Evolutionary conservation across 2,888 invertebrate species (phyloP).

Genomic region (Diarsia dahlii): DNA sequence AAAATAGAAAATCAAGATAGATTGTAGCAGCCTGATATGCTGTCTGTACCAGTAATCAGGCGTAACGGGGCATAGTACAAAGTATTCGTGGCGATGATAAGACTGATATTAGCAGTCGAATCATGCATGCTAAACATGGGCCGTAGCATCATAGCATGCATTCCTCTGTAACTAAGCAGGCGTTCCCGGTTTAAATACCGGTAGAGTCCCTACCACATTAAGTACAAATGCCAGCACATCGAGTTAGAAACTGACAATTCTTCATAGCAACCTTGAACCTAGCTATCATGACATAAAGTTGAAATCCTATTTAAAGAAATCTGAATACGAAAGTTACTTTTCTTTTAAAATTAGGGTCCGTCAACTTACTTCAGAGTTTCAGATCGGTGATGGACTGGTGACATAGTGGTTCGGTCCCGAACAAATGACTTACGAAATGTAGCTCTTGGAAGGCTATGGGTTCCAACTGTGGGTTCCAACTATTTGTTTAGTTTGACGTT

Average conservation of each 20-base stretch:
- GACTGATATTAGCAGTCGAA: slow-evolving; percentile 44
- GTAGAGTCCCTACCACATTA: not conserved
- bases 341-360: not conserved
- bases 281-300: too few relatives aligned
- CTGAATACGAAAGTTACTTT: not conserved
- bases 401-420: too few relatives aligned
- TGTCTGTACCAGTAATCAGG: not conserved
- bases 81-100: slow-evolving; percentile 37
- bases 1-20: too few relatives aligned
- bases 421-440: too few relatives aligned
- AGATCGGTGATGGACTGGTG: not conserved
- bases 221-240: too few relatives aligned
- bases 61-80: slow-evolving; percentile 21
- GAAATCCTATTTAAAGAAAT: too few relatives aligned
- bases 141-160: slow-evolving; percentile 32
- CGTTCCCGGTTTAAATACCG: slow-evolving; percentile 3
- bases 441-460: too few relatives aligned
- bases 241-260: too few relatives aligned
- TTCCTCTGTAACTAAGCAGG: slow-evolving; percentile 20
- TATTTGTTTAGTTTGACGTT: too few relatives aligned
- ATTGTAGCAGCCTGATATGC: too few relatives aligned
- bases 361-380: not conserved
- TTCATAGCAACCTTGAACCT: too few relatives aligned
- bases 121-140: slow-evolving; percentile 38
- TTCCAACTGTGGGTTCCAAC: too few relatives aligned